Base-by-base conservation (phyloP, 2,113 vertebrate species). In the Ophthalmotilapia sp. region DNA sequence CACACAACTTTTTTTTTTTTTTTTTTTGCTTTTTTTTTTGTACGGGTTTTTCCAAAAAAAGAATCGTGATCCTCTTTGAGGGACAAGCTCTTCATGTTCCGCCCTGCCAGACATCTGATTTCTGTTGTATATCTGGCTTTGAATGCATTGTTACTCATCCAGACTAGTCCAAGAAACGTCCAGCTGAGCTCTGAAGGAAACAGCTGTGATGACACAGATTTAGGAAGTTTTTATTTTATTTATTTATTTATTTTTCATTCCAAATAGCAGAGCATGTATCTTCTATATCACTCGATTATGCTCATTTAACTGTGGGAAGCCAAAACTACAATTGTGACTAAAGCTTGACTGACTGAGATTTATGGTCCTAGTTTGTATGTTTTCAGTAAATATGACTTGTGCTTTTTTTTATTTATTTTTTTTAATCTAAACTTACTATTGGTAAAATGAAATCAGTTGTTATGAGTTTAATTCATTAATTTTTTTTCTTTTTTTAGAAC, bases 401-500 rank as follows among this genome's bases (percentile, higher is more conserved):
- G n/a, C n/a, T n/a, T 7, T 14, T 3, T 14, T 45, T 42, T 23
- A 23, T 21, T 10, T 40, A 4, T 42, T 7, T 45, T 45, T 45
- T 45, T 45, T 23, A n/a, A 31, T 19, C 17, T 19, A 62, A 62
- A 12, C 6, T n/a, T 19, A 62, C 58, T 7, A 62, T 36, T 62
- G 10, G 17, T 36, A 7, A 62, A 62, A 62, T 17, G 0, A n/a
- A 65, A 65, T 7, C 31, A 12, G 10, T n/a, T 36, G 17, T 62
- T 60, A 60, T 58, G 26, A 60, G 14, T 33, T 60, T 1, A 33
- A 31, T 17, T 3, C 26, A 19, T 3, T 21, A 1, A 3, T 6
- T 29, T 7, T 29, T 3, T 13, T 45, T 56, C 8, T 5, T 36
- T 90, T 90, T 92, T 10, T 95, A 99, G 99, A 98, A 98, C 56